phyloP scores from a whole-genome alignment of 2,888 invertebrate species.

The Drosophila austrosaltans region DNA sequence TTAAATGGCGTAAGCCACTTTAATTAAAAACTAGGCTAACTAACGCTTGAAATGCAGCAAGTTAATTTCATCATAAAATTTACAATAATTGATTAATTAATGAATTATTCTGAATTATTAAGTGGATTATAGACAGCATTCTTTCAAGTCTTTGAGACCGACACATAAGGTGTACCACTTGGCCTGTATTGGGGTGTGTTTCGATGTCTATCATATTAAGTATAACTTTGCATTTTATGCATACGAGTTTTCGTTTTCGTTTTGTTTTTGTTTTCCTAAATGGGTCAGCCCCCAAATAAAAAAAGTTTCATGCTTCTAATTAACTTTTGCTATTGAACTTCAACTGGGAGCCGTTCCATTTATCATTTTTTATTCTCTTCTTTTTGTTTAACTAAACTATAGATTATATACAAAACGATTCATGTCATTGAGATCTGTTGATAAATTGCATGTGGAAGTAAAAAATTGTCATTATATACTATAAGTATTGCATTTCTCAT shows the following conservation, averaged over 20 bases:
- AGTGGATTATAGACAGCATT: constrained; percentile 53
- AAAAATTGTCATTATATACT: constrained; percentile 30
- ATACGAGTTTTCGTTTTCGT: neutral
- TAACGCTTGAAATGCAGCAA: constrained; percentile 53
- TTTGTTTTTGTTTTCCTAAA: neutral
- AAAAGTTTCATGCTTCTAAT: constrained; percentile 4
- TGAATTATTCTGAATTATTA: constrained; percentile 48
- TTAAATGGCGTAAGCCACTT: neutral
- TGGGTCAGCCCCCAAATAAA: neutral
- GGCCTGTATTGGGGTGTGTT: constrained; percentile 8
- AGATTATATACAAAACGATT: constrained; percentile 25
- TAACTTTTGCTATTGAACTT: neutral
- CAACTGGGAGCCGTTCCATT: neutral
- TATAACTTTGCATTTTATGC: neutral
- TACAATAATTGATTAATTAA: constrained; percentile 49
- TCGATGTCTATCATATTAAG: neutral
- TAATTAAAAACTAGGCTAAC: neutral
- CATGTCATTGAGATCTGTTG: constrained; percentile 37
- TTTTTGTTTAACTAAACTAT: constrained; percentile 20
- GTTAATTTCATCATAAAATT: constrained; percentile 64
- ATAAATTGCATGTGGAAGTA: constrained; percentile 50
- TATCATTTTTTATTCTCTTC: neutral
- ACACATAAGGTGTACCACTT: neutral
- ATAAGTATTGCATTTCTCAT: constrained; percentile 30
- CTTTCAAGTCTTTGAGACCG: constrained; percentile 30